Conservation (phyloP, 1,140 invertebrate genomes). For the Apis dorsata region DNA sequence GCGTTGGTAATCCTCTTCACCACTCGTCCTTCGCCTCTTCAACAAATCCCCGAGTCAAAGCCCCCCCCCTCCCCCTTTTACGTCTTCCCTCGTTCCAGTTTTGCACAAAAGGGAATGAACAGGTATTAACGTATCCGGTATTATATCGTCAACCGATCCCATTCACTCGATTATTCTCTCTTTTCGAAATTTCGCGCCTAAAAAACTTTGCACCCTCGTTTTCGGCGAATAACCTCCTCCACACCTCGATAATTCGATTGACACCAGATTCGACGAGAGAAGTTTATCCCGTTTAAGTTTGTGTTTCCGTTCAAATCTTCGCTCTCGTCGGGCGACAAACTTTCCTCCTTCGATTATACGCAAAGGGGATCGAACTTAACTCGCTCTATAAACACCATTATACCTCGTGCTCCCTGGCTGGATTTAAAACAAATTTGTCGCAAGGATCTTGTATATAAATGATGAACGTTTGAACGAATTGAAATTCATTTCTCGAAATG, state of each 20-base stretch:
- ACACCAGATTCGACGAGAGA: not conserved
- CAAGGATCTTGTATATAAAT: not conserved
- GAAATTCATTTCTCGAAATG: not conserved
- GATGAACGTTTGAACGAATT: not conserved
- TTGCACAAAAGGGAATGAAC: slow-evolving; percentile 55
- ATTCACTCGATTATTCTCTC: too few relatives aligned
- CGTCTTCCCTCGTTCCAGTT: slow-evolving; percentile 30
- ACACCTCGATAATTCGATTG: too few relatives aligned
- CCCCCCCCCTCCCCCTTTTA: not conserved
- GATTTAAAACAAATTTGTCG: slow-evolving; percentile 6
- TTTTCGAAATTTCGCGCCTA: too few relatives aligned
- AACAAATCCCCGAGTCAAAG: slow-evolving; percentile 44
- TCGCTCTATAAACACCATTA: not conserved
- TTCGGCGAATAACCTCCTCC: too few relatives aligned
- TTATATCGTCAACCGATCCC: not conserved
- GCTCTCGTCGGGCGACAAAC: not conserved
- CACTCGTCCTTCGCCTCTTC: slow-evolving; percentile 26
- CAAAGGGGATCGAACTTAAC: slow-evolving; percentile 5
- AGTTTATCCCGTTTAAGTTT: not conserved
- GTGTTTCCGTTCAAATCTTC: not conserved
- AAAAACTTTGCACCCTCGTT: too few relatives aligned
- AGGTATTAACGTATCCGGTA: slow-evolving; percentile 29
- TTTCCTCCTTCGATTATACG: not conserved
- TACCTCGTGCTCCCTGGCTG: not conserved
- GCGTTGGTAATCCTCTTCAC: slow-evolving; percentile 27